These are phyloP conservation scores for Sebastes hubbsi DNA, from an alignment of 2,797 vertebrate genomes.

Conservation along the genomic window DNA sequence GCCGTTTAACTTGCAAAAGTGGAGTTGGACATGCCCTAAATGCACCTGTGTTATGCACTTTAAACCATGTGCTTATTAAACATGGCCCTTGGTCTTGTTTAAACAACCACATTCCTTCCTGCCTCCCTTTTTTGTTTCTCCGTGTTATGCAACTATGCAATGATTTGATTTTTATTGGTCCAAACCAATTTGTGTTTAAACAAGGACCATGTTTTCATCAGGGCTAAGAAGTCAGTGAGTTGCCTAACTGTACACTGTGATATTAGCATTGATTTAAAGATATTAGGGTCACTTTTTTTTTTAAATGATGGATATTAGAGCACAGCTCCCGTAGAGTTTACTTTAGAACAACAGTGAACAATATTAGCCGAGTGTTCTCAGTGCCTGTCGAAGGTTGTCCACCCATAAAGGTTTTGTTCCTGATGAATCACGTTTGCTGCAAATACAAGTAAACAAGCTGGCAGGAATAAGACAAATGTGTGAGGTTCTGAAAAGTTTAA, in stretches of 20 bases:
- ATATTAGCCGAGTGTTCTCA: background rate
- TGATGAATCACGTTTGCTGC: slow-evolving; percentile 40
- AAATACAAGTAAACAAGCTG: background rate
- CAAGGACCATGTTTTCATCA: background rate
- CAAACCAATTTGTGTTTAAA: background rate
- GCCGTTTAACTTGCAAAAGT: no score
- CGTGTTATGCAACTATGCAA: background rate
- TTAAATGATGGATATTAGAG: background rate
- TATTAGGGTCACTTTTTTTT: background rate
- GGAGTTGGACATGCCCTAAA: no score
- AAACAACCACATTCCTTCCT: background rate
- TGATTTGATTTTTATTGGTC: background rate
- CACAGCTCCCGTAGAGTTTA: background rate
- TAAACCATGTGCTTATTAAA: no score
- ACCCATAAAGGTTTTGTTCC: slow-evolving; percentile 2
- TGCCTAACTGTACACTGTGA: background rate
- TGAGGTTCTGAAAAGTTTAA: slow-evolving; percentile 31
- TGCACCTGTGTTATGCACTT: no score
- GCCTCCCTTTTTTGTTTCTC: background rate
- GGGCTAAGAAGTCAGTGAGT: background rate
- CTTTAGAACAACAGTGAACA: background rate
- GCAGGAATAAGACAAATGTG: slow-evolving; percentile 30
- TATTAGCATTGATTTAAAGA: background rate
- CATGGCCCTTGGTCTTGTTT: no score
- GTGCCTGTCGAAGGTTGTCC: slow-evolving; percentile 9